Conservation (phyloP, 2,888 invertebrate species). For the Orthonychiurus folsomi region DNA sequence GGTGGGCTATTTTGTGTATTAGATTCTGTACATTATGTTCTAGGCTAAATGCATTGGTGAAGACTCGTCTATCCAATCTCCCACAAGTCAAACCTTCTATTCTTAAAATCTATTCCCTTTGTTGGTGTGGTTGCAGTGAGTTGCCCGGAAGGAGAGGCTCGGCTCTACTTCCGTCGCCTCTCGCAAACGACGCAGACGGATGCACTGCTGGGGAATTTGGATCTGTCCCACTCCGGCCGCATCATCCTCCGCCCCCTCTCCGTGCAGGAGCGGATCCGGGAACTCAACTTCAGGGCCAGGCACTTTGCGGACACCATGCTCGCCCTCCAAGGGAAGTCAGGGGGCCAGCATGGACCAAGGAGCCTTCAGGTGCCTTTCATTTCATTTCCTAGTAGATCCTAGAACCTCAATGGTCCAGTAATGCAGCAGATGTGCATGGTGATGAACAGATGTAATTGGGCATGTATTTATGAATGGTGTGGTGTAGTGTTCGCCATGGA, state of each 20-base stretch:
- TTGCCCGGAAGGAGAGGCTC: conserved; percentile 44
- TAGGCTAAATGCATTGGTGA: no score
- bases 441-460: no score
- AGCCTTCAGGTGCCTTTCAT: no score
- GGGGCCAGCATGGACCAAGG: conserved; percentile 29
- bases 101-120: conserved; percentile 13
- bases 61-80: not conserved
- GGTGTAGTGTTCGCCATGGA: conserved; percentile 49
- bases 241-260: conserved; percentile 44
- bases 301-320: conserved; percentile 48
- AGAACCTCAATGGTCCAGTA: no score
- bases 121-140: conserved; percentile 30
- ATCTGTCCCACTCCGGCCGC: conserved; percentile 44
- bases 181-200: conserved; percentile 48
- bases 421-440: no score
- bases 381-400: no score
- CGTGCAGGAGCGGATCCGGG: conserved; percentile 48
- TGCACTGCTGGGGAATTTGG: conserved; percentile 46
- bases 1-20: conserved; percentile 40
- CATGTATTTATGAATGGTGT: no score
- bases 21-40: conserved; percentile 1
- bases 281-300: conserved; percentile 47
- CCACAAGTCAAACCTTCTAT: conserved; percentile 6
- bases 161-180: conserved; percentile 45
- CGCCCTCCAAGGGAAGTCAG: conserved; percentile 42